Evolutionary conservation across 2,888 invertebrate genomes (phyloP).

Genomic region (Drosophila greeni): DNA sequence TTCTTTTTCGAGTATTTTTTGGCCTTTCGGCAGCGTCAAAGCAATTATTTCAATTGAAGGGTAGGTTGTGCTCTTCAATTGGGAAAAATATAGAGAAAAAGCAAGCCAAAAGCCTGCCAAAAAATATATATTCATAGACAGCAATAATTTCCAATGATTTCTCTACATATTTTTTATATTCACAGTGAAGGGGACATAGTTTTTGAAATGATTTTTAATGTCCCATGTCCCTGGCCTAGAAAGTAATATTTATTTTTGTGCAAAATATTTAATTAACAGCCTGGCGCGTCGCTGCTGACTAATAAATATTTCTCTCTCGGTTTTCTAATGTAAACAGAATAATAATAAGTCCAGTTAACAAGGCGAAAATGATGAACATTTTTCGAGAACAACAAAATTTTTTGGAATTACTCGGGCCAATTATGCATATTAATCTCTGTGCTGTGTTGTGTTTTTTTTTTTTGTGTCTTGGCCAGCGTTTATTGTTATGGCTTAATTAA

Average conservation of each 20-base stretch:
- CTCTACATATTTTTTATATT: conserved; percentile 29
- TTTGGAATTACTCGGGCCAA: conserved; percentile 11
- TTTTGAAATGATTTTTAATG: conserved; percentile 9
- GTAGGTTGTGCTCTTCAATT: conserved; percentile 10
- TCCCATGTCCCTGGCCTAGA: conserved; percentile 23
- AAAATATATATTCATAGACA: conserved; percentile 57
- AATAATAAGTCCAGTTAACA: neutral
- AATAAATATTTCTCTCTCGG: conserved; percentile 30
- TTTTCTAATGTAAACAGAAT: conserved; percentile 20
- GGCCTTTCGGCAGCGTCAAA: conserved; percentile 44
- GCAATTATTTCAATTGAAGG: conserved; percentile 57
- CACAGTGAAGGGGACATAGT: neutral
- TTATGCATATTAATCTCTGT: conserved; percentile 16
- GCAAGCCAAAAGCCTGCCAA: conserved; percentile 29
- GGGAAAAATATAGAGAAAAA: conserved; percentile 1
- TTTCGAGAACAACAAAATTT: neutral
- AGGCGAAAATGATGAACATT: conserved; percentile 11
- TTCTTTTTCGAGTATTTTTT: neutral
- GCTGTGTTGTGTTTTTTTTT: neutral
- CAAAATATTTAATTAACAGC: conserved; percentile 49
- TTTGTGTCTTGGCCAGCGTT: conserved; percentile 43
- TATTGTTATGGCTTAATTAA: conserved; percentile 64
- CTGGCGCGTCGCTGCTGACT: conserved; percentile 31
- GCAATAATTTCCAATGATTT: conserved; percentile 34
- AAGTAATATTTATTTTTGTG: conserved; percentile 15